A percentile compares a stretch with the other conserved stretches of the same genome.
phyloP scores from a whole-genome alignment of 1,140 invertebrate species.

The Bilobella aurantiaca region DNA sequence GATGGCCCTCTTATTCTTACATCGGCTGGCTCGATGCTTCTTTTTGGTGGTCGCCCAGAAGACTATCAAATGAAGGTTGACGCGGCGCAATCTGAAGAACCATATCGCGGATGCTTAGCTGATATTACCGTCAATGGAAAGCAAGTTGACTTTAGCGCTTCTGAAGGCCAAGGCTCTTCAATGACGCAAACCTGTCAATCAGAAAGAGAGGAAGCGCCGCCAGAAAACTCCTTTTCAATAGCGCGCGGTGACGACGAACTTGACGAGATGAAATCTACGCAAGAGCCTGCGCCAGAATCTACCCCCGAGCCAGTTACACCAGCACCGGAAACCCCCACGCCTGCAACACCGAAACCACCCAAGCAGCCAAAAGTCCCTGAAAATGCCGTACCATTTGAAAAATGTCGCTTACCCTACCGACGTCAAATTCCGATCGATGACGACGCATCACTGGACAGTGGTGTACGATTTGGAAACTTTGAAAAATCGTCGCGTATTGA shows the following conservation, averaged over 20 bases:
- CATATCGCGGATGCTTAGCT: conserved; percentile 73
- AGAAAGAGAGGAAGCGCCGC: conserved; percentile 39
- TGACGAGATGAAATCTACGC: background rate
- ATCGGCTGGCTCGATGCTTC: conserved; percentile 49
- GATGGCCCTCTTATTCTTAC: conserved; percentile 48
- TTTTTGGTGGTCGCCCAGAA: conserved; percentile 70
- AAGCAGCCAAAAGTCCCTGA: background rate
- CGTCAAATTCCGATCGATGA: background rate
- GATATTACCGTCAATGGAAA: conserved; percentile 72
- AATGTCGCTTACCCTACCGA: conserved; percentile 27
- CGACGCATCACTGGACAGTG: conserved; percentile 21
- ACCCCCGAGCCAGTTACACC: background rate
- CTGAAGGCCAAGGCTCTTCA: conserved; percentile 43
- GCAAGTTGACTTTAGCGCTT: conserved; percentile 67
- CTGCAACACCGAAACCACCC: background rate
- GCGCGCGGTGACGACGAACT: background rate
- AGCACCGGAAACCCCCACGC: background rate
- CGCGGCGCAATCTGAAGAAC: conserved; percentile 40
- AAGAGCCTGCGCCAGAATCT: background rate
- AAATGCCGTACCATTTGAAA: conserved; percentile 15
- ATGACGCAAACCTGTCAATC: conserved; percentile 37
- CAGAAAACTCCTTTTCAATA: conserved; percentile 16
- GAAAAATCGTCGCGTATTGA: conserved; percentile 28
- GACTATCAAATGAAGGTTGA: conserved; percentile 42
- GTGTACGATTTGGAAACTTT: conserved; percentile 30